Evolutionary conservation across 2,113 vertebrate genomes (phyloP).

Genomic region (Arenaria interpres): DNA sequence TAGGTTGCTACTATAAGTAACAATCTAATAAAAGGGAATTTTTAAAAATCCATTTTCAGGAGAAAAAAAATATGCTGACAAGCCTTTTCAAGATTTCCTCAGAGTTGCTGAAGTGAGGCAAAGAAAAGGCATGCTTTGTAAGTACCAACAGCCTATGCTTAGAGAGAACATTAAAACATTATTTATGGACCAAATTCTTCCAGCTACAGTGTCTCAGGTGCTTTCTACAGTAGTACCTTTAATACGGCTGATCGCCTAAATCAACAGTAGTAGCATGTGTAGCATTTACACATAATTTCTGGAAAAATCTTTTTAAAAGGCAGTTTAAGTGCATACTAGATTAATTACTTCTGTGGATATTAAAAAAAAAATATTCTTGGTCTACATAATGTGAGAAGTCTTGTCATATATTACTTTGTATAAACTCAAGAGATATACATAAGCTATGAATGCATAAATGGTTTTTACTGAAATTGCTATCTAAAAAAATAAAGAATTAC

Average conservation of each 20-base stretch:
- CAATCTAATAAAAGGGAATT: not conserved
- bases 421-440: not conserved
- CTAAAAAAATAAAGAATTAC: not conserved
- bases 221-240: not conserved
- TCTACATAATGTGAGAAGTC: not conserved
- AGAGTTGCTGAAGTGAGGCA: not conserved
- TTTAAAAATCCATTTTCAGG: not conserved
- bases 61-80: not conserved
- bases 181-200: not conserved
- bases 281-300: not conserved
- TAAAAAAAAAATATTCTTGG: not conserved
- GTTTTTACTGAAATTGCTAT: not conserved
- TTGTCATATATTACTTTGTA: not conserved
- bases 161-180: not conserved
- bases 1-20: not conserved
- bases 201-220: not conserved
- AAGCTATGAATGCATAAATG: not conserved
- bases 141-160: not conserved
- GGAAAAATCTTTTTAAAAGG: not conserved
- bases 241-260: not conserved
- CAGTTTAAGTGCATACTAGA: not conserved
- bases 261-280: not conserved
- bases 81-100: not conserved
- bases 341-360: not conserved
- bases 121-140: not conserved